Evolutionary conservation across 2,113 vertebrate genomes (phyloP), one percentile per base, ranked within the genome.

Genomic region (Gorilla gorilla): DNA sequence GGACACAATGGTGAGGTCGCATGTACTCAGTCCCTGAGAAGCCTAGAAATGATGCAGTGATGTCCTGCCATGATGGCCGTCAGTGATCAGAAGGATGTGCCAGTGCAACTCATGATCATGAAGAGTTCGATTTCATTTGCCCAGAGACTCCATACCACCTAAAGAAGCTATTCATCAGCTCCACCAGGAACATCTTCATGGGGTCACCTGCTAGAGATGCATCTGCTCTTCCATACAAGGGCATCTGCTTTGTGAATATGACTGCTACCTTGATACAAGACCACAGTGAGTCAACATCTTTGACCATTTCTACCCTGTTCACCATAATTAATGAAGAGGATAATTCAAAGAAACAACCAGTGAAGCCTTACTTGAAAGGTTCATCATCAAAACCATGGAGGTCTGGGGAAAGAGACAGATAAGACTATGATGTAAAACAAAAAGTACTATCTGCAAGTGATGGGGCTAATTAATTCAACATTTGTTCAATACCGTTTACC

Each of bases 1-100:
- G 86, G 78, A 13, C 16, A 9, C 75, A 22, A 0, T 18, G 30
- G 8, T 1, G 6, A 52, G 55, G 76, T 23, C 1, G 4, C 3
- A 3, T 2, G 2, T 25, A 16, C 72, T 81, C 64, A 61, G 23
- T 25, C 45, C 73, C 50, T 7, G 6, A 89, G 38, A 25, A 55
- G 86, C 45, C 61, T 40, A 40, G 43, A 43, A 64, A 64, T 12
- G 11, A 64, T 2, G 27, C 61, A 66, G 4, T 20, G 38, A 40
- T 22, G 23, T 52, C 61, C 20, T 40, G n/a, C 30, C 83, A 66
- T 1, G 0, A 8, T 11, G 45, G 30, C 45, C 18, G 32, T 40
- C 30, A 52, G 1, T 1, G 0, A 10, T 75, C 45, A 50, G 57
- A 43, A 72, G 22, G 11, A 20, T 30, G 35, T 50, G 87, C 50